A percentile compares a stretch with the other conserved stretches of the same genome.
These are phyloP conservation scores for Aphrophora alni DNA, from an alignment of 2,888 invertebrate species.

Conservation along the genomic window DNA sequence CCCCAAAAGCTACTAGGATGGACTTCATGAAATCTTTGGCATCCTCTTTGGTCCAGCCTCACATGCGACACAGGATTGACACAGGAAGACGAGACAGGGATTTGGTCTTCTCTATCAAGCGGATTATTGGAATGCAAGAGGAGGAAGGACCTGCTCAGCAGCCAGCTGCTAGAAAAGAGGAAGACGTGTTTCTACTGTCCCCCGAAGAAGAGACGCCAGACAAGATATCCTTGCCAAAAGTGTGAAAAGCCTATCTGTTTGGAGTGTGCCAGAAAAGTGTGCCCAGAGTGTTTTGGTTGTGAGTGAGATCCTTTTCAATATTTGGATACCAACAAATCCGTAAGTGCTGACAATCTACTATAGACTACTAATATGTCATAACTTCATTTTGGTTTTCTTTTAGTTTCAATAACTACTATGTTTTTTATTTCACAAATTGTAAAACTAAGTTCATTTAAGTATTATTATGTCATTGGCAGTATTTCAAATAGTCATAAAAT, in stretches of 20 bases:
- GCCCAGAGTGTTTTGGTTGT: background rate
- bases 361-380: too few relatives aligned
- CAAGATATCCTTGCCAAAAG: conserved; percentile 16
- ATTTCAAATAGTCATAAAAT: too few relatives aligned
- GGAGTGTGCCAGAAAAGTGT: conserved; percentile 20
- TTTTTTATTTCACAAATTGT: too few relatives aligned
- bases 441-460: too few relatives aligned
- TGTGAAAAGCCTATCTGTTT: conserved; percentile 21
- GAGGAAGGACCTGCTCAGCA: background rate
- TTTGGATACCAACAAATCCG: too few relatives aligned
- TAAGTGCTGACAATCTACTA: too few relatives aligned
- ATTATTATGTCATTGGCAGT: too few relatives aligned
- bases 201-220: conserved; percentile 12
- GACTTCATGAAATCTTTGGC: conserved; percentile 19
- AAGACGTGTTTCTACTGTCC: conserved; percentile 21
- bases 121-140: too few relatives aligned
- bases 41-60: conserved; percentile 4
- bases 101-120: background rate
- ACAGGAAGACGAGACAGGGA: background rate
- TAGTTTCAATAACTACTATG: too few relatives aligned
- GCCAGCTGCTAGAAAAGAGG: conserved; percentile 4
- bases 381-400: too few relatives aligned
- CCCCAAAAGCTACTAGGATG: conserved; percentile 11
- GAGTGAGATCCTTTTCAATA: background rate
- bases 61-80: conserved; percentile 11